Evolutionary conservation across 2,113 vertebrate genomes (phyloP).

Genomic region (Chamaetylas fuelleborni): DNA sequence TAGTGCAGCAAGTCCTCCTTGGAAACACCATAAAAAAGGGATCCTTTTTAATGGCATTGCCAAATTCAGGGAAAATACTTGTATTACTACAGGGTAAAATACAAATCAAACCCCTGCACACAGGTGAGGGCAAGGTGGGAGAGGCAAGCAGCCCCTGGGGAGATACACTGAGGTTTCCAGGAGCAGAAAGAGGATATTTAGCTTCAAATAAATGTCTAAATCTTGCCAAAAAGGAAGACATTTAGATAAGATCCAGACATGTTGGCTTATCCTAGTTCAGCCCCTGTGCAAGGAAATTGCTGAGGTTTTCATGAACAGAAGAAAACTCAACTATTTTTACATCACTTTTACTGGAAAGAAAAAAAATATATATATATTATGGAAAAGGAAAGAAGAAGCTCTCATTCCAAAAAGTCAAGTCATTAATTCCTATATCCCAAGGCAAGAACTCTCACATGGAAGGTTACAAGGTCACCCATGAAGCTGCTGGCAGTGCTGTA

Average conservation of each 20-base stretch:
- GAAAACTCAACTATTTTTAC: background rate
- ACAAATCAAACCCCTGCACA: background rate
- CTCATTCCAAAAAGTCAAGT: background rate
- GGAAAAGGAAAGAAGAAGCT: background rate
- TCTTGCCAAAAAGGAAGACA: background rate
- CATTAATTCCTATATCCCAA: background rate
- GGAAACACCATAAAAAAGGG: background rate
- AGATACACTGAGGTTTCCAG: background rate
- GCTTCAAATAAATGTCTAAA: too few relatives aligned
- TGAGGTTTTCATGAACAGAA: background rate
- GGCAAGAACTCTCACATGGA: background rate
- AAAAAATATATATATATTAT: background rate
- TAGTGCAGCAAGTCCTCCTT: background rate
- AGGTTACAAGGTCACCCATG: background rate
- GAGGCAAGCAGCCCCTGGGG: background rate
- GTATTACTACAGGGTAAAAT: background rate
- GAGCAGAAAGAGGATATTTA: background rate
- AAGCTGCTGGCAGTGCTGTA: background rate
- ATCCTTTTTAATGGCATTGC: background rate
- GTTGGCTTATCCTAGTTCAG: background rate
- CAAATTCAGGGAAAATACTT: background rate
- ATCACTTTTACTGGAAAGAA: background rate
- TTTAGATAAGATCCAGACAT: background rate
- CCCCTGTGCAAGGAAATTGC: background rate
- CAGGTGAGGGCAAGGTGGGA: background rate